phyloP scores from a whole-genome alignment of 2,797 vertebrate genomes.

The Anniella stebbinsi region DNA sequence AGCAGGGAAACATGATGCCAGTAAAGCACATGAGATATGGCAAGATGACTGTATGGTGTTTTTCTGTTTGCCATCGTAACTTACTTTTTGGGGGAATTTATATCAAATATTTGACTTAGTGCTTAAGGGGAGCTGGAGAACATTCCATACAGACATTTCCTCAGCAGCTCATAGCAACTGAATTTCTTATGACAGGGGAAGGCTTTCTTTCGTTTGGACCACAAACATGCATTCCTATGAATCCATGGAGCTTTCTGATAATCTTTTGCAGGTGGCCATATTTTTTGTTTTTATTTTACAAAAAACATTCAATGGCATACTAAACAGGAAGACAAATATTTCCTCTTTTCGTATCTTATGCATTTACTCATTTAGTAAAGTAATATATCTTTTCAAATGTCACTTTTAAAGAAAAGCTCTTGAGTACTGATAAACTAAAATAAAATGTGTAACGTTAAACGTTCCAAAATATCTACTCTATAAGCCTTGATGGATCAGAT shows the following conservation, averaged over 20 bases:
- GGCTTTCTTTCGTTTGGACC: constrained; percentile 61
- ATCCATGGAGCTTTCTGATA: constrained; percentile 57
- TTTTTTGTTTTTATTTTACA: constrained; percentile 54
- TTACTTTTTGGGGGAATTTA: not conserved
- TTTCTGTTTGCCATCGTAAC: not conserved
- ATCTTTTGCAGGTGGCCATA: constrained; percentile 73
- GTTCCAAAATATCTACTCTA: constrained; percentile 33
- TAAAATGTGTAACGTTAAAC: constrained; percentile 32
- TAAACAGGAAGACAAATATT: constrained; percentile 69
- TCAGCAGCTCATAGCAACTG: not conserved
- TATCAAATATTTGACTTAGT: not conserved
- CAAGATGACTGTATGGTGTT: not conserved
- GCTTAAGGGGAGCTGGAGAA: constrained; percentile 3
- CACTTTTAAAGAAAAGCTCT: constrained; percentile 24
- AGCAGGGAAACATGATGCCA: no score
- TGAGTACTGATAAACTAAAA: constrained; percentile 18
- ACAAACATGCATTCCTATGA: constrained; percentile 65
- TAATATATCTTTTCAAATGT: constrained; percentile 57
- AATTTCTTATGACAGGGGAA: constrained; percentile 53
- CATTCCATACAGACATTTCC: not conserved
- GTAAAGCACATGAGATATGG: not conserved
- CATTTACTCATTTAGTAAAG: constrained; percentile 60
- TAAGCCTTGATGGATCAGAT: constrained; percentile 30
- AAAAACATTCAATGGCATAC: constrained; percentile 39
- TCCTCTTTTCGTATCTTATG: constrained; percentile 63